These are phyloP conservation scores for Poeciliopsis gracilis DNA, from an alignment of 2,797 vertebrate species.

Conservation along the genomic window DNA sequence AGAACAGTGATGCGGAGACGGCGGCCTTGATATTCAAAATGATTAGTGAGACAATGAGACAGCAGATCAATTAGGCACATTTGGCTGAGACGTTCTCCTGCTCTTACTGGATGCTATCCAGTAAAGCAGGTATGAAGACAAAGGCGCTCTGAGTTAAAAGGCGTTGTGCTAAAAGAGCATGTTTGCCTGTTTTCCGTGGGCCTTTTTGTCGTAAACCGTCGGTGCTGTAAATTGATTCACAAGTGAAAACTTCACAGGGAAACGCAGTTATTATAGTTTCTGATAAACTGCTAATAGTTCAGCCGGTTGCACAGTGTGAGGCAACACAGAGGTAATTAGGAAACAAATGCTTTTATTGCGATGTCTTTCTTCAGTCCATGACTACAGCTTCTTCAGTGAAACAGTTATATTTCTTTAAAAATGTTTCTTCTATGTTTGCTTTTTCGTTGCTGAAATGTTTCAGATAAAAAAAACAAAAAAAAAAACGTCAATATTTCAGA, in stretches of 20 bases:
- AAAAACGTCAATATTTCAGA: not conserved
- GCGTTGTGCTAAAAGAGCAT: conserved; percentile 9
- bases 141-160: not conserved
- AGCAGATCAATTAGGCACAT: conserved; percentile 40
- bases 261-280: not conserved
- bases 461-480: not conserved
- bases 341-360: not conserved
- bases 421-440: not conserved
- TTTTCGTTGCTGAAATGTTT: not conserved
- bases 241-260: conserved; percentile 7
- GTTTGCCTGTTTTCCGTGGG: not conserved
- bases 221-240: conserved; percentile 3
- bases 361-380: not conserved
- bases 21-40: conserved; percentile 44
- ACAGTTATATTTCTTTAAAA: not conserved
- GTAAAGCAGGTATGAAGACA: conserved; percentile 1
- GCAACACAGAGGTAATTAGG: conserved; percentile 4
- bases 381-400: not conserved
- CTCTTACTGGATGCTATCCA: not conserved
- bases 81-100: conserved; percentile 11
- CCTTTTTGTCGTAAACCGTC: conserved; percentile 26
- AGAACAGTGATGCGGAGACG: conserved; percentile 36
- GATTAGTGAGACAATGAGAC: conserved; percentile 31
- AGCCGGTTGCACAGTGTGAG: not conserved
- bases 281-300: conserved; percentile 1